These are phyloP conservation scores for Marcusenius ussheri DNA, from an alignment of 2,113 vertebrate genomes.

Conservation along the genomic window DNA sequence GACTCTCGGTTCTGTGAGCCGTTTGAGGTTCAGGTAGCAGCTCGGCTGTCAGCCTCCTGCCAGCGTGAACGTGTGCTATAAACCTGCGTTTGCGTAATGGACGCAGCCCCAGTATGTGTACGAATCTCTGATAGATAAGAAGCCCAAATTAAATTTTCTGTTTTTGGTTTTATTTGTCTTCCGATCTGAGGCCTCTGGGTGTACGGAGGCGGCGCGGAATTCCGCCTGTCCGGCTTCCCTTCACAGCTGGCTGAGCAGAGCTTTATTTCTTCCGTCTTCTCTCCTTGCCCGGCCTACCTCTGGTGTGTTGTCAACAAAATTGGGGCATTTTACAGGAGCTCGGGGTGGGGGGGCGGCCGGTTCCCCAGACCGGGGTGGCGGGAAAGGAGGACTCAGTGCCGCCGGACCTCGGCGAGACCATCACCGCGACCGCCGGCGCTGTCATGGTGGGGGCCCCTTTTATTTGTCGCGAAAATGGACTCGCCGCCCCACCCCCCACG, in stretches of 20 bases:
- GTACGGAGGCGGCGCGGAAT: neutral
- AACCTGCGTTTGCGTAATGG: neutral
- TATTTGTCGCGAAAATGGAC: neutral
- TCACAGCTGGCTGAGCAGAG: conserved; percentile 33
- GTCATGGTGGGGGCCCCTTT: neutral
- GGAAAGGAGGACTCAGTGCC: neutral
- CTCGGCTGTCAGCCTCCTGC: neutral
- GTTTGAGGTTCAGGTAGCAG: neutral
- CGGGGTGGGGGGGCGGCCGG: neutral
- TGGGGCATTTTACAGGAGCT: neutral
- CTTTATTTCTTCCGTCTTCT: conserved; percentile 7
- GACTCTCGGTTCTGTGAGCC: neutral
- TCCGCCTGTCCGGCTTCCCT: conserved; percentile 15
- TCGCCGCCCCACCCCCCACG: neutral
- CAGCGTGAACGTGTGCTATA: neutral
- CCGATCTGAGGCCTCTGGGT: neutral
- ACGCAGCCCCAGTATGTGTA: neutral
- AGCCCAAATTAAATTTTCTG: neutral
- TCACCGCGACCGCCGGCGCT: neutral
- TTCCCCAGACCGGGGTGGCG: neutral
- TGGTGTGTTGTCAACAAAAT: neutral
- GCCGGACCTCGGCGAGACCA: neutral
- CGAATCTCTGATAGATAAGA: neutral
- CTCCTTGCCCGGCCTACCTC: neutral
- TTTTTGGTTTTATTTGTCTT: neutral